Percentiles rank a stretch among this genome's conserved stretches.
Conservation (phyloP, 2,113 vertebrate genomes). For the Tricholaema leucomelas region DNA sequence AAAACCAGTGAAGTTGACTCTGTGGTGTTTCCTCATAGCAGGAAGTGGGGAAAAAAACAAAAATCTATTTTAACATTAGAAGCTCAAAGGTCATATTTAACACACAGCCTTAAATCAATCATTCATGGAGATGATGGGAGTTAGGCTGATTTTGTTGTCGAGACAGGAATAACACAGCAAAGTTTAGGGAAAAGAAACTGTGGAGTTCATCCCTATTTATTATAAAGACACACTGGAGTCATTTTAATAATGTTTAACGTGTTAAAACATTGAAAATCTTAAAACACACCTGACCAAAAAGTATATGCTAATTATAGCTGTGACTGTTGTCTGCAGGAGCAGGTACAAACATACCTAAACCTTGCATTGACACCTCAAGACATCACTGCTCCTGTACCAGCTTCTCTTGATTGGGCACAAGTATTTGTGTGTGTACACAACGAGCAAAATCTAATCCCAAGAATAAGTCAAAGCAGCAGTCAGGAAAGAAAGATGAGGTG, state of each 20-base stretch:
- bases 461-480: background rate
- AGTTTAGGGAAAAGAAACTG: background rate
- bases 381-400: background rate
- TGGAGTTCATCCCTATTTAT: background rate
- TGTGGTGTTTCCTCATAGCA: background rate
- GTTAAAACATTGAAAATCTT: background rate
- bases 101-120: background rate
- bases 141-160: background rate
- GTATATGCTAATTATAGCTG: background rate
- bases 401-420: background rate
- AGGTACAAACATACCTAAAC: fast-evolving
- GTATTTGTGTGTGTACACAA: background rate
- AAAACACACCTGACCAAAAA: background rate
- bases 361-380: background rate
- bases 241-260: background rate
- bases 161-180: background rate
- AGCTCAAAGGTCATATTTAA: background rate
- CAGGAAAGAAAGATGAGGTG: background rate
- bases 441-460: background rate
- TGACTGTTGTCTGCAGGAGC: background rate
- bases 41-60: background rate
- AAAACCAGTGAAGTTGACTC: background rate
- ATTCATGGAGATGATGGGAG: background rate
- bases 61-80: background rate
- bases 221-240: background rate